Base-by-base conservation (phyloP, 2,888 invertebrate genomes). In the Sminthurides aquaticus region DNA sequence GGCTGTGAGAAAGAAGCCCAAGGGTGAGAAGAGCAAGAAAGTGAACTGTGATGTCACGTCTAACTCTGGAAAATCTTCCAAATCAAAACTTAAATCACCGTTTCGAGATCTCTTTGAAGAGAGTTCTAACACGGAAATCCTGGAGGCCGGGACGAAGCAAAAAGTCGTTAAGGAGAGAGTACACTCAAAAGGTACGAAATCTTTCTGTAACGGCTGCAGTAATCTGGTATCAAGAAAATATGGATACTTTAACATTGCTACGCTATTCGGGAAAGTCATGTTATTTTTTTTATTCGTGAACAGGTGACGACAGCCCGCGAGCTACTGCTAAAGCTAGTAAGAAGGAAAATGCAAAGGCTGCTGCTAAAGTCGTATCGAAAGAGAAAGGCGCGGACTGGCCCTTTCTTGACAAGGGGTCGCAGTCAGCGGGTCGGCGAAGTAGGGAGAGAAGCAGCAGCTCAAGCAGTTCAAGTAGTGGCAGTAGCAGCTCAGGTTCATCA, bases 391-490 rank as follows among this genome's bases (percentile, higher is more conserved):
- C 56, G 28, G 67, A 66, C 66, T 68, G 64, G 67, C 66, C 69
- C 69, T 87, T 87, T 87, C 86, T 86, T 83, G 86, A 86, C 86
- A 87, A 85, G 86, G 86, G 83, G 82, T 83, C 85, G 82, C 85
- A 84, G 81, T 84, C 85, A 68, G 71, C 68, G 70, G 65, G 66
- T 67, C 67, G 73, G 67, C 69, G 74, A 70, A 69, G 70, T 61
- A 68, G 71, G 68, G 72, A 73, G 68, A 70, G 71, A 67, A 84
- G 85, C 78, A 82, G 83, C 74, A 82, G 82, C 78, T 83, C 83
- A 77, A 69, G 71, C 25, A 79, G 80, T 75, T 84, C 84, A 61
- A 71, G 72, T 67, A 71, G 72, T 61, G 69, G 70, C 65, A 68
- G 69, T 62, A 67, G 67, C 57, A 69, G 69, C 49, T 71, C 70